phyloP scores from a whole-genome alignment of 2,888 invertebrate genomes.

The Drosophila percnosoma region DNA sequence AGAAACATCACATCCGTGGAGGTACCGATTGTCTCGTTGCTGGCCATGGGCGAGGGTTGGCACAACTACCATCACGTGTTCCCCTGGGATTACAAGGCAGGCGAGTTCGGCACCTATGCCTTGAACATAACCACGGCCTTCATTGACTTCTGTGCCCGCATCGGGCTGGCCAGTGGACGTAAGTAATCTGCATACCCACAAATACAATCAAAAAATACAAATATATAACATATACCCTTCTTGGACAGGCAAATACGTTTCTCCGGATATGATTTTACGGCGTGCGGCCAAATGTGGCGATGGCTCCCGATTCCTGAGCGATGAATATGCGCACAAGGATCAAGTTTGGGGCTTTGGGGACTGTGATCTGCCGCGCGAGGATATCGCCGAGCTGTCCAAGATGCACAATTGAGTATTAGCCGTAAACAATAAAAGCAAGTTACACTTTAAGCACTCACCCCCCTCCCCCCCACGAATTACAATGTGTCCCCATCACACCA shows the following conservation, averaged over 20 bases:
- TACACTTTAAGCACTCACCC: slow-evolving; percentile 25
- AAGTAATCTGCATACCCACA: slow-evolving; percentile 69
- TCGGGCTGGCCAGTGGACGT: slow-evolving; percentile 94
- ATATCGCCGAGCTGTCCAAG: slow-evolving; percentile 86
- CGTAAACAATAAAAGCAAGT: slow-evolving; percentile 35
- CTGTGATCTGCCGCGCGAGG: slow-evolving; percentile 86
- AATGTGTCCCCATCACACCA: not conserved
- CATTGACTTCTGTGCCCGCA: slow-evolving; percentile 91
- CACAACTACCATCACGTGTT: slow-evolving; percentile 93
- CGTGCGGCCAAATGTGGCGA: slow-evolving; percentile 87
- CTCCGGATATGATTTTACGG: slow-evolving; percentile 86
- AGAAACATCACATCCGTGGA: slow-evolving; percentile 91
- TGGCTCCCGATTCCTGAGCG: slow-evolving; percentile 85
- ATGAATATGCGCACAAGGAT: slow-evolving; percentile 82
- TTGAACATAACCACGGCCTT: slow-evolving; percentile 92
- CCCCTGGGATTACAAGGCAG: slow-evolving; percentile 90
- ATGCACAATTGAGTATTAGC: slow-evolving; percentile 85
- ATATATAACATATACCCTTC: not conserved
- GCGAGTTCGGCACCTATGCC: slow-evolving; percentile 88
- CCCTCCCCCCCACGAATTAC: not conserved
- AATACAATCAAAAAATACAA: not conserved
- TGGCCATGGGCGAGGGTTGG: slow-evolving; percentile 93
- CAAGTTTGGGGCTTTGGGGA: slow-evolving; percentile 89
- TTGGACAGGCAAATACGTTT: slow-evolving; percentile 86
- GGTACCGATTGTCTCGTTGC: slow-evolving; percentile 89